Evolutionary conservation across 2,888 invertebrate genomes (phyloP).

Genomic region (Argyresthia albistria): DNA sequence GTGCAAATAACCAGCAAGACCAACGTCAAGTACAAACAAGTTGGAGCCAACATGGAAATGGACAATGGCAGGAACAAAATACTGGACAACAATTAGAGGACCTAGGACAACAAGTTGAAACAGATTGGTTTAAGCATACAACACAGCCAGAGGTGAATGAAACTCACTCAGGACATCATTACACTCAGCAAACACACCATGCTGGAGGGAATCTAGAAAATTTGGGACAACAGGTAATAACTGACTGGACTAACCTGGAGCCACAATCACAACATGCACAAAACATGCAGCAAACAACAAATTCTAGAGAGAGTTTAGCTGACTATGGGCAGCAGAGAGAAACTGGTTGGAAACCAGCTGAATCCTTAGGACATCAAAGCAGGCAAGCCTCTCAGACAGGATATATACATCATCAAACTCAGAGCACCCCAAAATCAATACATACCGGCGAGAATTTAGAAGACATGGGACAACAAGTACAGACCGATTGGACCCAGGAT

Average conservation of each 20-base stretch:
- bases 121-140: too few relatives aligned
- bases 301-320: background rate
- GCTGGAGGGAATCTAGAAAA: background rate
- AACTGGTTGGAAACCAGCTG: background rate
- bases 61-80: too few relatives aligned
- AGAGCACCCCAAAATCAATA: background rate
- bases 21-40: background rate
- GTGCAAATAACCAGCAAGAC: background rate
- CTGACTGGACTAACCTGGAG: background rate
- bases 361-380: background rate
- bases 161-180: background rate
- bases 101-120: too few relatives aligned
- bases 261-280: background rate
- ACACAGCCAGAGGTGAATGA: too few relatives aligned
- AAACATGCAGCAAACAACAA: background rate
- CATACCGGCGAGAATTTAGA: slow-evolving; percentile 13
- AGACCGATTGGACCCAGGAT: slow-evolving; percentile 6
- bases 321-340: background rate
- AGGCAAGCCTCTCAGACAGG: background rate
- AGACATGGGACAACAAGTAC: slow-evolving; percentile 16
- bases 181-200: background rate
- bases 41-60: too few relatives aligned
- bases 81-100: too few relatives aligned
- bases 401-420: background rate
- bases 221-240: background rate